Conservation (phyloP, 2,888 invertebrate species). For the Ephialtes manifestator region DNA sequence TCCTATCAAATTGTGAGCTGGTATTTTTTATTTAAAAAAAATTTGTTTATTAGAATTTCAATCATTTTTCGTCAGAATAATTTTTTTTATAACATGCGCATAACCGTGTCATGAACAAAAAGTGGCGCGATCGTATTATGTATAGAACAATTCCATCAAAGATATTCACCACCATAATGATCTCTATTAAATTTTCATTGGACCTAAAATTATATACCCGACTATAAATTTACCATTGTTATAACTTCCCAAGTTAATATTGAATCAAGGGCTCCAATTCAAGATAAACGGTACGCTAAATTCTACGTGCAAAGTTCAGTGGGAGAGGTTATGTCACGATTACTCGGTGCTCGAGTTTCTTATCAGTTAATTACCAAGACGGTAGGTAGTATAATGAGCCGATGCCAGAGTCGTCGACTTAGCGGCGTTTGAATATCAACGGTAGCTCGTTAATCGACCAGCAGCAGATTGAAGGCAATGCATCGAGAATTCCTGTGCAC, state of each 20-base stretch:
- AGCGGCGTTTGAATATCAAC: conserved; percentile 41
- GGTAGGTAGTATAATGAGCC: conserved; percentile 18
- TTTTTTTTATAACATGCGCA: too few species aligned
- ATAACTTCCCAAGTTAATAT: background rate
- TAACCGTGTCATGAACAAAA: too few species aligned
- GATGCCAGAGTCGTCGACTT: conserved; percentile 28
- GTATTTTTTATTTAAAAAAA: too few species aligned
- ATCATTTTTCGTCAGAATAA: too few species aligned
- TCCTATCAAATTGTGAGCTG: too few species aligned
- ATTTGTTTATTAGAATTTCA: too few species aligned
- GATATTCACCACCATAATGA: too few species aligned
- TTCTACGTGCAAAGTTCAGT: conserved; percentile 1
- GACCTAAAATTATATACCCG: background rate
- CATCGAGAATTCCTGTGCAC: conserved; percentile 54
- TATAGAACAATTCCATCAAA: too few species aligned
- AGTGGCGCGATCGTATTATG: too few species aligned
- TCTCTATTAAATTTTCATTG: background rate
- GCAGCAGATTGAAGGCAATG: conserved; percentile 49
- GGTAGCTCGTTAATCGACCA: conserved; percentile 49
- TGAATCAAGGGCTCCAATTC: background rate
- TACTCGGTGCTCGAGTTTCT: conserved; percentile 22
- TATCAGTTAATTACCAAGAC: conserved; percentile 35
- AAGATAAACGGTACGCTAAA: conserved; percentile 2
- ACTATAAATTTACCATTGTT: background rate
- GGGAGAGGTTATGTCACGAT: background rate